A percentile compares a stretch with the other conserved stretches of the same genome.
Evolutionary conservation across 2,888 invertebrate genomes (phyloP).

Genomic region (Colostygia pectinataria): DNA sequence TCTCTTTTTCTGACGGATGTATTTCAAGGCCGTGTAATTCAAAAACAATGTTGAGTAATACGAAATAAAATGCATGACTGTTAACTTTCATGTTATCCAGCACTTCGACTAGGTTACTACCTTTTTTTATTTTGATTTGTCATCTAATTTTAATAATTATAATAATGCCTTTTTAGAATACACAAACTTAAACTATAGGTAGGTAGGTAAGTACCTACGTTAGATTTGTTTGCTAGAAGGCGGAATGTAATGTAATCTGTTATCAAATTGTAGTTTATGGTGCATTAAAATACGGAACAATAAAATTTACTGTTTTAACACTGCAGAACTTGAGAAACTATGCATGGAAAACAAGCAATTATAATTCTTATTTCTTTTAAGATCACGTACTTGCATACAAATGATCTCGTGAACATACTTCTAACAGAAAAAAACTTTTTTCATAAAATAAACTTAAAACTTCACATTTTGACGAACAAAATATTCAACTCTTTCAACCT

Average conservation of each 20-base stretch:
- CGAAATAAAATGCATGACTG: conserved; percentile 17
- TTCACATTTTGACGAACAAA: conserved; percentile 42
- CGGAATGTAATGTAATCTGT: neutral
- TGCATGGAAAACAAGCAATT: conserved; percentile 18
- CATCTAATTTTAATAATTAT: neutral
- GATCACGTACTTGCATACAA: conserved; percentile 26
- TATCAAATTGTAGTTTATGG: conserved; percentile 11
- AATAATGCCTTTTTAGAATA: neutral
- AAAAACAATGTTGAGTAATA: conserved; percentile 24
- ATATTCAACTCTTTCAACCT: conserved; percentile 44
- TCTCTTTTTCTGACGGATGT: conserved; percentile 40
- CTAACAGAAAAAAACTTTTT: conserved; percentile 36
- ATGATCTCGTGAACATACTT: conserved; percentile 20
- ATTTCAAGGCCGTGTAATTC: conserved; percentile 38
- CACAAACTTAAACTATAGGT: neutral
- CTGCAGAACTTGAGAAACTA: conserved; percentile 1
- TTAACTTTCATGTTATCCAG: conserved; percentile 18
- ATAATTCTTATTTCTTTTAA: conserved; percentile 18
- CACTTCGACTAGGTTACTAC: neutral
- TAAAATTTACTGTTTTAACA: neutral
- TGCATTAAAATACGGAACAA: neutral
- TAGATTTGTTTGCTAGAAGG: neutral
- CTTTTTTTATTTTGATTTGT: neutral
- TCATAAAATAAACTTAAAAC: conserved; percentile 31
- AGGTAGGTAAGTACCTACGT: neutral